phyloP scores from a whole-genome alignment of 1,140 invertebrate genomes.

The Ylistrum balloti region DNA sequence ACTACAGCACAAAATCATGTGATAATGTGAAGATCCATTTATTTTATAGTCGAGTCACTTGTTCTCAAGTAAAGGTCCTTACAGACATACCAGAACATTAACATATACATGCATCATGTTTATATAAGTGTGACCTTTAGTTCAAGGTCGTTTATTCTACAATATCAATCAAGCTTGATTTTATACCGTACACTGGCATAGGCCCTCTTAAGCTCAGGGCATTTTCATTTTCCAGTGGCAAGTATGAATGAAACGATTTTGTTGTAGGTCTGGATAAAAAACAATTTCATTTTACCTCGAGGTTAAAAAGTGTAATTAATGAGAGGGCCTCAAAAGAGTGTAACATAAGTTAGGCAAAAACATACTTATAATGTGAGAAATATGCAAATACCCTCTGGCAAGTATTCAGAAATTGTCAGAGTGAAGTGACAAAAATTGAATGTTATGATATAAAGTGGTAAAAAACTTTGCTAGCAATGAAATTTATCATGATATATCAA shows the following conservation, averaged over 20 bases:
- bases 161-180: background rate
- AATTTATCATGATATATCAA: too few species aligned
- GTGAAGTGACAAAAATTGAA: background rate
- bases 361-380: background rate
- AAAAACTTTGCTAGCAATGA: too few species aligned
- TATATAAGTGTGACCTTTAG: constrained; percentile 22
- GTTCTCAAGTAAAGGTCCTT: background rate
- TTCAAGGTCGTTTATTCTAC: background rate
- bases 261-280: background rate
- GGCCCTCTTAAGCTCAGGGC: too few species aligned
- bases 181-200: background rate
- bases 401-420: background rate
- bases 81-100: background rate
- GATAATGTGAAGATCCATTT: background rate
- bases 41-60: background rate
- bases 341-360: background rate
- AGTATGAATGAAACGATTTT: background rate
- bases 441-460: too few species aligned
- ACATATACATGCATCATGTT: background rate
- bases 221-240: background rate
- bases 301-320: background rate
- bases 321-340: background rate
- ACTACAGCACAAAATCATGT: background rate
- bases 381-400: background rate
- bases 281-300: background rate